Base-by-base conservation (phyloP, 1,140 invertebrate species). In the Lepidostoma basale region DNA sequence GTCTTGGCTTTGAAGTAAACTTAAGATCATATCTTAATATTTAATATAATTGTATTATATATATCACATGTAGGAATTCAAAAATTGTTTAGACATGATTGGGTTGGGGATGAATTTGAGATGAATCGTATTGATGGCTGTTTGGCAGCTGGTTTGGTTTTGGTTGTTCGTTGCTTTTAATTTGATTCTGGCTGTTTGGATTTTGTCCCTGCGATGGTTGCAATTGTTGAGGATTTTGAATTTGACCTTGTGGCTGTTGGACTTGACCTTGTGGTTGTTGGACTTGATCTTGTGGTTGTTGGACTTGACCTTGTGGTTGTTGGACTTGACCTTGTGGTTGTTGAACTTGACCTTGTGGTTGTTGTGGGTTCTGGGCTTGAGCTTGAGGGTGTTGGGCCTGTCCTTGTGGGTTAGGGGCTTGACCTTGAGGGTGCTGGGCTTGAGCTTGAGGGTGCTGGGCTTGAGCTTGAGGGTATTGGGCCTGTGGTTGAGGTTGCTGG, bases 401-500 rank as follows among this genome's bases (percentile, higher is more conserved):
- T 26, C n/a, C 33, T 20, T 18, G 9, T 6, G 45, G 23, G 1
- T 23, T 12, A 26, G 20, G 23, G n/a, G 25, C 39, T 12, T 67
- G 68, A 52, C 3, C 39, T 33, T 68, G 66, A 9, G 26, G 26
- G 44, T 76, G 74, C 59, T 78, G 74, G 30, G 72, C 72, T 56
- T 74, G 73, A 16, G 68, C 74, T 72, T 81, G 80, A 36, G 73
- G 71, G 12, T 70, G 72, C 56, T 76, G 78, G 18, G 76, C 44
- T 36, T 75, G 74, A 8, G 14, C 9, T 59, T 63, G 66, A 33
- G 73, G 76, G 12, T 14, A 20, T 45, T 62, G 58, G 9, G 12
- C 12, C 28, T 62, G 58, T 18, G 36, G 12, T 69, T 68, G 26
- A 74, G 72, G 30, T 69, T 70, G 59, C 4, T 14, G 14, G 12